Base-by-base conservation (phyloP, 2,888 invertebrate genomes). In the Notodonta ziczac region DNA sequence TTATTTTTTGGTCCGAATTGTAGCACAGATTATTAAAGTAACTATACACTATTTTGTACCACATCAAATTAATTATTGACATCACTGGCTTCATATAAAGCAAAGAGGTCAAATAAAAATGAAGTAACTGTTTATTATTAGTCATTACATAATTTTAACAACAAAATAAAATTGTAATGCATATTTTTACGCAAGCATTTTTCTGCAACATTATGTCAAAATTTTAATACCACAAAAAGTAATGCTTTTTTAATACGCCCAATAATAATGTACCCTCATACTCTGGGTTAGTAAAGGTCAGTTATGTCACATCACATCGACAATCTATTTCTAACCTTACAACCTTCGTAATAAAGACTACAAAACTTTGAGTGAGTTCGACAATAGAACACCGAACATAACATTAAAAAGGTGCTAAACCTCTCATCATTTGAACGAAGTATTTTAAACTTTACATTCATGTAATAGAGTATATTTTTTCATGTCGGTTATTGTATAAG, bases 211-310 rank as follows among this genome's bases (percentile, higher is more conserved):
- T 40, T 50, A 58, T 61, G 57, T 42, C 51, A 54, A 54, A 72
- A 50, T 72, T 61, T 58, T 54, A 54, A 60, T 24, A 56, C 39
- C 51, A 56, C 39, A 56, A 67, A 35, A 56, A 62, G 62, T 65
- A 69, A 72, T 65, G 65, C 48, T 35, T 60, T 69, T 69, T 62
- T 69, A 72, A 73, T 64, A 57, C 60, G 56, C 53, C 14, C 58
- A 51, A 62, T 57, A 63, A 65, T 65, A 63, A 65, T 65, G 61
- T 46, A 72, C 62, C 62, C 60, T 32, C 56, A 54, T 12, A 52
- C 59, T 61, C 51, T 62, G 56, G 63, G 66, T 65, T 69, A 62
- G 32, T 57, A 63, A 59, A 72, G 64, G 59, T 63, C 59, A 65
- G 60, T 72, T 74, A 72, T 58, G 66, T 72, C 64, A 72, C 52